Base-by-base conservation (phyloP, 2,888 invertebrate species). In the Clostera curtula region DNA sequence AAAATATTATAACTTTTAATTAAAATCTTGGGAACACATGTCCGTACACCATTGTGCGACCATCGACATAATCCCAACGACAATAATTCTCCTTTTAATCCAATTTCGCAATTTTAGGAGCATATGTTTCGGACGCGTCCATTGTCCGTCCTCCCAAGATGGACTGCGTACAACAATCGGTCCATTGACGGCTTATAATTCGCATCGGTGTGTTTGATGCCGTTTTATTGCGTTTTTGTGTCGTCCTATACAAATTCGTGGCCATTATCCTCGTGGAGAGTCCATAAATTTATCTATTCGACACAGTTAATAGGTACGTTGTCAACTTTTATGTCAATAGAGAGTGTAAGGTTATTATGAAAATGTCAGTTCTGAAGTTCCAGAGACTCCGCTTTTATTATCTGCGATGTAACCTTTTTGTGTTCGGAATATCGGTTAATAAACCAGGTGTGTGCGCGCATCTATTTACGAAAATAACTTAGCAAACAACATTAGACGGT, bases 81-180 rank as follows among this genome's bases (percentile, higher is more conserved):
- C 65, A 64, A 64, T 60, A 58, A 49, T 38, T 43, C 50, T 15
- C 39, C 30, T 49, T 55, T 52, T 75, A 82, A 82, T 82, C 79
- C 80, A 80, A 80, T 82, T 75, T 76, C 46, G 64, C 60, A 60
- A 75, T 69, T 69, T 67, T 66, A 56, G 49, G 6, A 59, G 52
- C 77, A 77, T 75, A 79, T 76, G 79, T 67, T 65, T 56, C 54
- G 59, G 47, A 47, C 39, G 48, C 55, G 51, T 26, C 64, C 30
- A 64, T 82, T 82, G 80, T 80, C 63, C 60, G 28, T 51, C 57
- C 62, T 62, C 72, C 69, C 60, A 67, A 67, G 63, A 60, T 58
- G 63, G 49, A 56, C 58, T 59, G 48, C 48, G 46, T 53, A 36
- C 43, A 52, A 55, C 49, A 58, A 53, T 44, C 54, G 51, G 51